These are phyloP conservation scores for Drosophila dunni DNA, from an alignment of 1,140 invertebrate species.

Conservation along the genomic window DNA sequence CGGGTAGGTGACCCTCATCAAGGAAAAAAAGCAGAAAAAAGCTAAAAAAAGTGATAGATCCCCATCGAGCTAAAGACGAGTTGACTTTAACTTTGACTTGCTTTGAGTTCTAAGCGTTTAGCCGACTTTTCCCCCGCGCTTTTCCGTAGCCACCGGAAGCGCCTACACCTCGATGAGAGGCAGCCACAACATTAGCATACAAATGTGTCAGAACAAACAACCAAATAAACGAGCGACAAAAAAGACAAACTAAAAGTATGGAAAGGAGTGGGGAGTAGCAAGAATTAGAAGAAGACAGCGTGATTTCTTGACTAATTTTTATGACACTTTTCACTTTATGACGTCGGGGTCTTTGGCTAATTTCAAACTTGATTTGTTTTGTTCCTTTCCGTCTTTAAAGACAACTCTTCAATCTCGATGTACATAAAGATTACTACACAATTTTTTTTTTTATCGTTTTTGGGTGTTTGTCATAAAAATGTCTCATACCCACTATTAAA, in stretches of 20 bases:
- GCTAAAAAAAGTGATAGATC: slow-evolving; percentile 49
- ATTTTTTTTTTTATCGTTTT: slow-evolving; percentile 58
- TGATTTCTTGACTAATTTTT: slow-evolving; percentile 83
- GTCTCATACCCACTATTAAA: slow-evolving; percentile 65
- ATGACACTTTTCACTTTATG: slow-evolving; percentile 83
- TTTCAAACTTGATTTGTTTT: slow-evolving; percentile 47
- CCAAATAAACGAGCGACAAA: slow-evolving; percentile 62
- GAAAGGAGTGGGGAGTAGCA: slow-evolving; percentile 12
- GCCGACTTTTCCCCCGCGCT: slow-evolving; percentile 11
- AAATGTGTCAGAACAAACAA: slow-evolving; percentile 81
- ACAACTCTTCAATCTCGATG: slow-evolving; percentile 31
- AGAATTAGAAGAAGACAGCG: slow-evolving; percentile 52
- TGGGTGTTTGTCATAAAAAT: slow-evolving; percentile 62
- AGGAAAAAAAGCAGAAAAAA: too few relatives aligned
- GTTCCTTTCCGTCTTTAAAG: slow-evolving; percentile 28
- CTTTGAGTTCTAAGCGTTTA: slow-evolving; percentile 51
- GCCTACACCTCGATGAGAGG: slow-evolving; percentile 27
- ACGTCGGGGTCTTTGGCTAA: slow-evolving; percentile 48
- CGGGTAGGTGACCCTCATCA: slow-evolving; percentile 51
- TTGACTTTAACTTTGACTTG: slow-evolving; percentile 13
- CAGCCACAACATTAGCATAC: slow-evolving; percentile 73
- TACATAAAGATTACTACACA: slow-evolving; percentile 49
- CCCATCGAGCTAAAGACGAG: slow-evolving; percentile 39
- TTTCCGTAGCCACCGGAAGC: slow-evolving; percentile 57
- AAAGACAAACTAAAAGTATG: slow-evolving; percentile 28